Evolutionary conservation across 2,888 invertebrate genomes (phyloP).

Genomic region (Elysia crispata): DNA sequence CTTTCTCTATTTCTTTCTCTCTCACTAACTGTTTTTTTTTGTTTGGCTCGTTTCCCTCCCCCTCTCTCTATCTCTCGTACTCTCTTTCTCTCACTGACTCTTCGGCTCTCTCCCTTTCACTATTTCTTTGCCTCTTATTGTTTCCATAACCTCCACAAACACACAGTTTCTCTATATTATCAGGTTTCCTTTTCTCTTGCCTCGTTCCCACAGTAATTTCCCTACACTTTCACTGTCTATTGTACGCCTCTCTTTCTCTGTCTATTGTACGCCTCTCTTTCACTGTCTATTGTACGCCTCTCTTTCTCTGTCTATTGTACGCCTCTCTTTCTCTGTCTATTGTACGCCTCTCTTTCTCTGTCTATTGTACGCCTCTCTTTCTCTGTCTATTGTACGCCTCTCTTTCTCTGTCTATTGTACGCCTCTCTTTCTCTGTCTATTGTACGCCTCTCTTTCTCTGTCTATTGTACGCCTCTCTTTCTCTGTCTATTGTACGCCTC

Average conservation of each 20-base stretch:
- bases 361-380: neutral
- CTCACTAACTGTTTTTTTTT: neutral
- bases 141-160: too few species aligned
- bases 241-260: neutral
- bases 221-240: neutral
- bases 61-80: neutral
- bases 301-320: neutral
- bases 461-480: slow-evolving; percentile 31
- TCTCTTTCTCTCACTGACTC: too few species aligned
- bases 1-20: neutral
- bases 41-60: neutral
- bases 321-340: neutral
- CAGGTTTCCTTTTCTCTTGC: neutral
- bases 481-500: neutral
- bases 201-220: neutral
- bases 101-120: too few species aligned
- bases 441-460: slow-evolving; percentile 47
- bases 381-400: neutral
- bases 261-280: neutral
- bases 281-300: neutral
- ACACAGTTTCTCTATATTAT: too few species aligned
- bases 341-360: neutral
- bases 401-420: neutral
- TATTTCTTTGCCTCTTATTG: too few species aligned
- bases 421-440: too few species aligned